Evolutionary conservation across 2,113 vertebrate species (phyloP), one percentile per base, ranked within the genome.

Genomic region (Pseudopipra pipra): DNA sequence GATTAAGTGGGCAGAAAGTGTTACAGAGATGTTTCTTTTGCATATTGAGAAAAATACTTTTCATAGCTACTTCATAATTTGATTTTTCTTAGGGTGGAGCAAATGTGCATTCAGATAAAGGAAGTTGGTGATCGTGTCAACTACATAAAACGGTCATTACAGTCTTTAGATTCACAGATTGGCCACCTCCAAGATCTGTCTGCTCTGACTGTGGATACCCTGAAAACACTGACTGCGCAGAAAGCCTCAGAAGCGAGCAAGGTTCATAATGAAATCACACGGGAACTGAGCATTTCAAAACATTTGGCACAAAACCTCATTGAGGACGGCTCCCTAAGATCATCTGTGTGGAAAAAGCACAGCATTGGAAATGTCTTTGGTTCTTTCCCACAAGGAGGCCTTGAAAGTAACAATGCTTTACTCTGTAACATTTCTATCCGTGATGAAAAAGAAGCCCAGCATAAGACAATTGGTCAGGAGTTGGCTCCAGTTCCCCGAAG

Each of bases 171-270:
- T 97, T 99, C 99, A 25, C 99, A 99, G 87, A 99, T 99, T 74
- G 99, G 99, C 27, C 99, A 99, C 97, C 98, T 99, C n/a, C 99
- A 99, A 96, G 99, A 99, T 93, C 98, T 99, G 33, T 99, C 99
- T 6, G 99, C 98, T 41, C 98, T 99, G 18, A 99, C 99, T 20
- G 99, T 99, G 97, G 99, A 99, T 95, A 99, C 99, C n/a, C 96
- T 99, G 95, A 99, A 99, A 98, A 99, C 99, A 3, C 98, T 99
- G n/a, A 99, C 99, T 20, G 99, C 99, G 1, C 99, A 99, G 97
- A 98, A 99, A 95, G 99, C 99, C 22, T 99, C 99, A 0, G 99
- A 99, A 97, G 99, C 99, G 86, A 99, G 99, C 97, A 99, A 99
- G 96, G 99, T 99, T 92, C 99, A 99, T 89, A 99, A 99, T 54